Percentiles rank a stretch among this genome's conserved stretches.
These are phyloP conservation scores for Automeris io DNA, from an alignment of 2,888 invertebrate species.

Conservation along the genomic window DNA sequence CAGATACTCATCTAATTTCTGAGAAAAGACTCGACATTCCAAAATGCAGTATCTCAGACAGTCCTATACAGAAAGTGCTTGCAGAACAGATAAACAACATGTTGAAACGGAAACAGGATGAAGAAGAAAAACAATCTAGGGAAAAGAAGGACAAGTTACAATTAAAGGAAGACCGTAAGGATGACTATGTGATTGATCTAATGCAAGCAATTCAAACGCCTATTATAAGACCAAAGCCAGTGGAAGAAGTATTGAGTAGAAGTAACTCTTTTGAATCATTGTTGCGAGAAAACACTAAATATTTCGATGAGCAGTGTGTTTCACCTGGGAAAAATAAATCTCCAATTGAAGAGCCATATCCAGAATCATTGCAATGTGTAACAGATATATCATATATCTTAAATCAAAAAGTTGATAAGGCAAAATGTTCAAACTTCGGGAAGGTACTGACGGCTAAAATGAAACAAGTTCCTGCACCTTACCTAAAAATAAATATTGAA, in stretches of 20 bases:
- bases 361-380: constrained; percentile 35
- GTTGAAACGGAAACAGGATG: constrained; percentile 45
- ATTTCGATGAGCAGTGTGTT: constrained; percentile 9
- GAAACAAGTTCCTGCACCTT: constrained; percentile 45
- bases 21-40: constrained; percentile 40
- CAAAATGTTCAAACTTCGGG: constrained; percentile 52
- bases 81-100: constrained; percentile 57
- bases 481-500: constrained; percentile 31
- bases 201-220: constrained; percentile 43
- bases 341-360: constrained; percentile 5
- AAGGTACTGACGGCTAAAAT: constrained; percentile 46
- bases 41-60: constrained; percentile 30
- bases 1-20: constrained; percentile 34
- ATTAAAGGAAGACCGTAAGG: constrained; percentile 26
- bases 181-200: constrained; percentile 49
- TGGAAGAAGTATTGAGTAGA: constrained; percentile 26
- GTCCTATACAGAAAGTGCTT: constrained; percentile 40
- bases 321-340: constrained; percentile 4
- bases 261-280: constrained; percentile 48
- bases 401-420: constrained; percentile 30
- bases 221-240: constrained; percentile 12
- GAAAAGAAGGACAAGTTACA: constrained; percentile 34
- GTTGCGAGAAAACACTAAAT: constrained; percentile 21
- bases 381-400: constrained; percentile 55
- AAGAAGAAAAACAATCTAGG: constrained; percentile 32